Evolutionary conservation across 1,140 invertebrate genomes (phyloP), one percentile per base, ranked within the genome.

Genomic region (Trissolcus basalis): DNA sequence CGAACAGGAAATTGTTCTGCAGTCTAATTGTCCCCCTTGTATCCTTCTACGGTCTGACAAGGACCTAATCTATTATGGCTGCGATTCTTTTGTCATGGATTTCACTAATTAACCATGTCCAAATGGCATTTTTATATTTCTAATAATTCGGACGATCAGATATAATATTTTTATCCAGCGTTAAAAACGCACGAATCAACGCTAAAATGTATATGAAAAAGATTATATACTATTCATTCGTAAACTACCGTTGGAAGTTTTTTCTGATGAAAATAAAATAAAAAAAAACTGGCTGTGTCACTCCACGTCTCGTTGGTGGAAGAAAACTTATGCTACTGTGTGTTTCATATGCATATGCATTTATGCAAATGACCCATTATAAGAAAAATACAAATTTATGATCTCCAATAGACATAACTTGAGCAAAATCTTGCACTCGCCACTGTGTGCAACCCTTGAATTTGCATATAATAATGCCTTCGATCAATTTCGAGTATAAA

Each of bases 1-100:
- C 82, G 41, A 77, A 82, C 84, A 86, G 84, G 84, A 85, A 86
- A 85, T 85, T 86, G 79, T 81, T 82, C 79, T 61, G 78, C 63
- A 76, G 74, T 72, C 77, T 82, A 81, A 83, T 84, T 84, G 82
- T 80, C 77, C 50, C 64, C 51, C 60, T 74, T 54, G 33, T 58
- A 67, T 65, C 76, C 55, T 63, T 74, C 63, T 78, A 78, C 45
- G 65, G 69, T 51, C 49, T 69, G 65, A 73, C 64, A 54, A 61
- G 70, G 61, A 71, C 65, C 61, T 74, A 63, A 74, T 78, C 70
- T 73, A 70, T 78, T 65, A 60, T 48, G 73, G 50, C 69, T 59
- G 9, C 36, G 36, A 68, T 72, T 77, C 75, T 63, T 69, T 77
- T 72, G 63, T 63, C 48, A 47, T 41, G 41, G 48, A 69, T 69